Evolutionary conservation across 2,113 vertebrate genomes (phyloP).

Genomic region (Accipiter virgatus): DNA sequence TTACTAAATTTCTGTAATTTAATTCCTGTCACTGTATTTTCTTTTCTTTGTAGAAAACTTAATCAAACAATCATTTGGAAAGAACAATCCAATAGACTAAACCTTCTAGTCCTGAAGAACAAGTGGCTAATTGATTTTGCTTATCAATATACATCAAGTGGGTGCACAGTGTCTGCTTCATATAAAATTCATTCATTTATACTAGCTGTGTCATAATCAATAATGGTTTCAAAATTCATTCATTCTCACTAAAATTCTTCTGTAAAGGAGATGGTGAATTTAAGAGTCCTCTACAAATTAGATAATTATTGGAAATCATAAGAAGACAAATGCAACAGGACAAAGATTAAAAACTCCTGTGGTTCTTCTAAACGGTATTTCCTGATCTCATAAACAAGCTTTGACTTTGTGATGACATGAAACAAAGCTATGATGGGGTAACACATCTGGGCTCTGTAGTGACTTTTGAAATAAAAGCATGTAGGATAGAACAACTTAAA

Average conservation of each 20-base stretch:
- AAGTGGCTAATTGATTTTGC: constrained; percentile 69
- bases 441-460: background rate
- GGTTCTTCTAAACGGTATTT: background rate
- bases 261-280: background rate
- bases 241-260: background rate
- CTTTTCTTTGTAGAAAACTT: constrained; percentile 58
- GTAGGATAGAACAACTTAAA: background rate
- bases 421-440: background rate
- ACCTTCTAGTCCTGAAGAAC: constrained; percentile 19
- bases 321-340: background rate
- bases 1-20: constrained; percentile 77
- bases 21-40: constrained; percentile 62
- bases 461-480: background rate
- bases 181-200: constrained; percentile 46
- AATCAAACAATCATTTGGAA: constrained; percentile 67
- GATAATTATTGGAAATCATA: background rate
- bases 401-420: background rate
- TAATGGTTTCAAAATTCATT: constrained; percentile 20
- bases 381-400: background rate
- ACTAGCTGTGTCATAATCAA: constrained; percentile 13
- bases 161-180: constrained; percentile 18
- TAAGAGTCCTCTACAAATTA: background rate
- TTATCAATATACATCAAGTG: constrained; percentile 49
- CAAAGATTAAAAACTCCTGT: background rate
- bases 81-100: constrained; percentile 57